These are phyloP conservation scores for Arrhopalites spinosus DNA, from an alignment of 2,888 invertebrate species.

Conservation along the genomic window DNA sequence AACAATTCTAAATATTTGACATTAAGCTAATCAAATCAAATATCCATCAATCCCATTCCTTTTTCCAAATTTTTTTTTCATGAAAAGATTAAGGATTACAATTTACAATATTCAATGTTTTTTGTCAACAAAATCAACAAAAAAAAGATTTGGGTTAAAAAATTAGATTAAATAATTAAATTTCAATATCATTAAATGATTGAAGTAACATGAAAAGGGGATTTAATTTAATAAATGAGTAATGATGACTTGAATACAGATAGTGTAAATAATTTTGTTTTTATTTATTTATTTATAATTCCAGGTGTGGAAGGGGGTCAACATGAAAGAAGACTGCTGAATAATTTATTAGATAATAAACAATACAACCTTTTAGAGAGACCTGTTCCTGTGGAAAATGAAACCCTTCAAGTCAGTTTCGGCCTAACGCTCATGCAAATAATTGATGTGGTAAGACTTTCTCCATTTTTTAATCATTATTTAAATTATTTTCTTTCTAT, in stretches of 20 bases:
- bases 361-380: conserved; percentile 89
- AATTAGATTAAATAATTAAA: too few species aligned
- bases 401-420: conserved; percentile 92
- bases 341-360: conserved; percentile 71
- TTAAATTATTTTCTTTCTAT: not conserved
- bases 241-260: not conserved
- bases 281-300: conserved; percentile 57
- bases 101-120: too few species aligned
- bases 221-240: not conserved
- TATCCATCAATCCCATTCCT: too few species aligned
- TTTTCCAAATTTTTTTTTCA: too few species aligned
- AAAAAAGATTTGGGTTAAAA: too few species aligned
- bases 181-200: too few species aligned
- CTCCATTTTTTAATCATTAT: conserved; percentile 57
- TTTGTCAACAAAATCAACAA: too few species aligned
- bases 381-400: conserved; percentile 93
- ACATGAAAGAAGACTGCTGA: conserved; percentile 85
- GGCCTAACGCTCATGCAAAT: conserved; percentile 97
- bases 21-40: too few species aligned
- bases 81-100: too few species aligned
- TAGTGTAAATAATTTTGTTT: not conserved
- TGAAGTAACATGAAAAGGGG: too few species aligned
- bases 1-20: too few species aligned
- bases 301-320: conserved; percentile 86
- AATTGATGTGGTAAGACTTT: conserved; percentile 96